Evolutionary conservation across 2,113 vertebrate species (phyloP), one percentile per base, ranked within the genome.

Genomic region (Ophthalmotilapia sp.): DNA sequence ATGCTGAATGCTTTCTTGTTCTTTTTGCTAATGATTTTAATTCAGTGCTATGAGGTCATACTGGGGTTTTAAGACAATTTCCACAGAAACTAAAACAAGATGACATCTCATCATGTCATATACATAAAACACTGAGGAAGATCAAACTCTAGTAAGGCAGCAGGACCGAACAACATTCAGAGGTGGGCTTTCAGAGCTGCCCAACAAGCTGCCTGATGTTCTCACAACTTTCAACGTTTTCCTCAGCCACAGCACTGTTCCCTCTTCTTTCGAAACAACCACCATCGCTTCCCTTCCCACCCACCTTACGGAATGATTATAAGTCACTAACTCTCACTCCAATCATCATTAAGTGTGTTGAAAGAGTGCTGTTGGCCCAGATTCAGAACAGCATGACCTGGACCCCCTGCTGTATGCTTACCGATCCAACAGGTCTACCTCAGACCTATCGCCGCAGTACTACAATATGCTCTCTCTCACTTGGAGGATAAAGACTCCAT

Each of bases 1-100:
- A 79, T 49, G 79, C 80, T n/a, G 1, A 83, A 86, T 60, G 42
- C 15, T 77, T 60, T 85, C 31, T 80, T 81, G 54, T 26, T 79
- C 77, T 29, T 79, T 70, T 53, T 54, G n/a, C 45, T 40, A 82
- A 26, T 49, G 5, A 11, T 81, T 73, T 83, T 19, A 56, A 38
- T 26, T 51, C 14, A 77, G 17, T 65, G 38, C 36, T 31, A 79
- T 79, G 31, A 77, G 54, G 51, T 42, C 26, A 42, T 62, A 31
- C 6, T 49, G 73, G 10, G 45, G 15, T 77, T 77, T 77, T 51
- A 31, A 51, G 26, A 77, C 45, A 8, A 31, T 77, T 49, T 77
- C 45, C 8, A 51, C 73, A 49, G 26, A 51, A 31, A 49, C 45
- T 77, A 31, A 45, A 45, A 73, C 0, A n/a, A 49, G 10, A 77